phyloP scores from a whole-genome alignment of 2,113 vertebrate genomes.

The Colossoma macropomum region DNA sequence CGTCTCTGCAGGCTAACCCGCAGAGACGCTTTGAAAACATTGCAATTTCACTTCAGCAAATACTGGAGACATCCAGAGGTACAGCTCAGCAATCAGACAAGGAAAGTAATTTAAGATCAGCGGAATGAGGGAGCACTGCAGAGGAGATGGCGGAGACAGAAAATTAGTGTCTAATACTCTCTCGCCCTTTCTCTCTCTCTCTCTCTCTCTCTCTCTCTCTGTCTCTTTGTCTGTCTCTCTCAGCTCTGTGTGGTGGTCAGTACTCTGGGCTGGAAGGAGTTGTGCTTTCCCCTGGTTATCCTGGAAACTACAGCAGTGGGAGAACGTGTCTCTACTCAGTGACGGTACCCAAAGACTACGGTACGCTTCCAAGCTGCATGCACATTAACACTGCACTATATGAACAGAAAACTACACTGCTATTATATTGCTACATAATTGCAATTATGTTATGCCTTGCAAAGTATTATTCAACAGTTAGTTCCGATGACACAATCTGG shows the following conservation, averaged over 20 bases:
- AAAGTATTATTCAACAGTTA: too few relatives aligned
- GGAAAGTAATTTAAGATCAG: constrained; percentile 78
- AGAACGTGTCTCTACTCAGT: constrained; percentile 92
- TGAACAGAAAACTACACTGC: not conserved
- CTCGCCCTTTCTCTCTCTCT: not conserved
- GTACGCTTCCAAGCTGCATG: constrained; percentile 70
- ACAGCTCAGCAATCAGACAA: constrained; percentile 72
- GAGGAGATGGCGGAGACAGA: constrained; percentile 50
- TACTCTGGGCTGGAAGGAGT: constrained; percentile 91
- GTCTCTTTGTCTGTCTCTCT: constrained; percentile 46
- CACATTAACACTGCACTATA: not conserved
- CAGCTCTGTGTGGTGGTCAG: constrained; percentile 96
- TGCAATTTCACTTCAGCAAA: constrained; percentile 73
- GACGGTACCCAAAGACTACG: constrained; percentile 92
- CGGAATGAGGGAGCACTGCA: constrained; percentile 60
- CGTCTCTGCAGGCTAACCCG: constrained; percentile 65
- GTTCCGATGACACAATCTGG: too few relatives aligned
- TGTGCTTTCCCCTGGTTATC: constrained; percentile 93
- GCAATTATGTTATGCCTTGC: too few relatives aligned
- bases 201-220: constrained; percentile 36
- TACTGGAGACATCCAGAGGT: constrained; percentile 70
- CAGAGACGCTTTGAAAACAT: constrained; percentile 75
- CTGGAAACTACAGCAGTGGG: constrained; percentile 92
- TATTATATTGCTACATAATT: too few relatives aligned
- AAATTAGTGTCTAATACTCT: constrained; percentile 48